Evolutionary conservation across 2,888 invertebrate species (phyloP), one percentile per base, ranked within the genome.

Genomic region (Lymantria monacha): DNA sequence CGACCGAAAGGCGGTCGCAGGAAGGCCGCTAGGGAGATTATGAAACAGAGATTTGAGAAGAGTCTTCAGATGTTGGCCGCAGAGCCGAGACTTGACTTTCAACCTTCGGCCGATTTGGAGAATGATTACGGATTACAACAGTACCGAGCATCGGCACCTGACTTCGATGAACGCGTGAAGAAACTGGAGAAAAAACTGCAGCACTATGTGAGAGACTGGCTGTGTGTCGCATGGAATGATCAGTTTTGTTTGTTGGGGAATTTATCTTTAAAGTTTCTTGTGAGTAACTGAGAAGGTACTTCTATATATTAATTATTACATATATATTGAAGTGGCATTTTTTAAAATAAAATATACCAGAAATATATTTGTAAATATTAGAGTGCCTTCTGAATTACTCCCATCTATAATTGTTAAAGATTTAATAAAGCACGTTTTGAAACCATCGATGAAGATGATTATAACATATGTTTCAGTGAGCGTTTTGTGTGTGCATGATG

Each of bases 51-150:
- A 66, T 96, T 96, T 74, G 96, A 97, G 83, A 96, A 96, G 85
- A 97, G 96, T 79, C 92, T 97, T 86, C 96, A 95, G 83, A 95
- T 97, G 95, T 85, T 97, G 69, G 95, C 96, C 70, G 94, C 95
- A 2, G 96, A 96, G 79, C 95, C 94, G 44, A 93, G 94, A 56
- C 85, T 93, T 62, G 90, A 91, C 44, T 75, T 84, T 38, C 89
- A 92, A 47, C 93, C 93, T 45, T 93, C 94, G 30, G 91, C 92
- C 3, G 95, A 96, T 54, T 93, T 96, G 74, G 95, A 96, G 85
- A 95, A 97, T 86, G 96, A 96, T 87, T 83, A 85, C 53, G 96
- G 96, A 30, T 93, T 97, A 73, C 96, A 95, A 85, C 93, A 97
- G 74, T 97, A 97, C 85, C 93, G 97, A 47, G 96, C 96, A 82